Evolutionary conservation across 37 sponge, comb jelly and placozoan species (phyloP).

Genomic region (Mnemiopsis leidyi): DNA sequence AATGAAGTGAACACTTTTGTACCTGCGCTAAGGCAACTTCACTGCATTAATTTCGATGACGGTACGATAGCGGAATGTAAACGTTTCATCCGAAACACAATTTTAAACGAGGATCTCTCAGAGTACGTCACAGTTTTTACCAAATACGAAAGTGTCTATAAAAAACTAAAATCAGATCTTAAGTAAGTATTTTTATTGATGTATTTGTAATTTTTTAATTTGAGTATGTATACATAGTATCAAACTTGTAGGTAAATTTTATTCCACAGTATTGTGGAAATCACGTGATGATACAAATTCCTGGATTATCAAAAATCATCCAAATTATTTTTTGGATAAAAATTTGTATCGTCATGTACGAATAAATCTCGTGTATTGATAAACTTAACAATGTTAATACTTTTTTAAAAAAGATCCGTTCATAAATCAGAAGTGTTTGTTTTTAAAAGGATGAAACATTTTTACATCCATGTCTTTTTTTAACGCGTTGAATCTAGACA

Average conservation of each 20-base stretch:
- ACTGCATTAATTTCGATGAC: neutral
- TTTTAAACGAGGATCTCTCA: neutral
- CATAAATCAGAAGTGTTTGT: neutral
- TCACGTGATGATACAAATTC: neutral
- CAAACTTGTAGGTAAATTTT: neutral
- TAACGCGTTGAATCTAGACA: neutral
- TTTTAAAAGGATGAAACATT: neutral
- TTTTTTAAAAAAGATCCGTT: neutral
- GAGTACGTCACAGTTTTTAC: slow-evolving; percentile 43
- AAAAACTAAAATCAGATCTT: neutral
- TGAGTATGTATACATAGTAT: neutral
- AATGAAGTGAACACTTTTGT: slow-evolving; percentile 33
- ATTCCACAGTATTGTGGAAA: neutral
- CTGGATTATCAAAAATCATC: too few relatives aligned
- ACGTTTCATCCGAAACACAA: neutral
- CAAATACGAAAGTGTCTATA: slow-evolving; percentile 19
- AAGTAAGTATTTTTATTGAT: neutral
- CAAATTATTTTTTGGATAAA: too few relatives aligned
- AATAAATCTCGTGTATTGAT: too few relatives aligned
- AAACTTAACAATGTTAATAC: neutral
- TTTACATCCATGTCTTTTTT: neutral
- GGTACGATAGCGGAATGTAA: neutral
- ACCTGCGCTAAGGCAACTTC: neutral
- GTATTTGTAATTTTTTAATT: neutral
- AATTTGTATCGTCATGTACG: neutral